Evolutionary conservation across 2,797 vertebrate species (phyloP).

Genomic region (Odontamblyopus lacepedii): DNA sequence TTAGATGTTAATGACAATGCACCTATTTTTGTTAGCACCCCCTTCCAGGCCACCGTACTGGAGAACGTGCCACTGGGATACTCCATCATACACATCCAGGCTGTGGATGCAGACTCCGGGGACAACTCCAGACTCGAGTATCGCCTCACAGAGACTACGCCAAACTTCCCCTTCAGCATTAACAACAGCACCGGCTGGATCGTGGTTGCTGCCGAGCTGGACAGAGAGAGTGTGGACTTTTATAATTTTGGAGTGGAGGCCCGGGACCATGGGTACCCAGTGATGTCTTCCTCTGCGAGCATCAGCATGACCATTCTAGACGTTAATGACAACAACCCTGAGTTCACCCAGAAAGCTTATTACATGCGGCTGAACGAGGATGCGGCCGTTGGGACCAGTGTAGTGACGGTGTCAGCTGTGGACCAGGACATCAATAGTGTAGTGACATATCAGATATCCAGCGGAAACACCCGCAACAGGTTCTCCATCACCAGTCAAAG

Average conservation of each 20-base stretch:
- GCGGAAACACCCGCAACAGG: conserved; percentile 93
- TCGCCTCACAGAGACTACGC: conserved; percentile 79
- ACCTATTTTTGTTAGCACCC: conserved; percentile 95
- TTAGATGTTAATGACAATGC: conserved; percentile 93
- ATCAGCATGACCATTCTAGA: conserved; percentile 92
- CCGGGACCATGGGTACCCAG: conserved; percentile 85
- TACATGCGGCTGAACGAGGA: conserved; percentile 92
- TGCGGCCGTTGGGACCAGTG: conserved; percentile 89
- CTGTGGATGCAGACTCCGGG: conserved; percentile 91
- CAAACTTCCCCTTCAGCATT: conserved; percentile 87
- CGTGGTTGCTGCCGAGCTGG: conserved; percentile 86
- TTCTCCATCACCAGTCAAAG: conserved; percentile 98
- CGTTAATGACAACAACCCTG: conserved; percentile 95
- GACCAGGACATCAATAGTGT: conserved; percentile 93
- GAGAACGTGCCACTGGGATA: conserved; percentile 93
- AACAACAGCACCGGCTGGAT: conserved; percentile 96
- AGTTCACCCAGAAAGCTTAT: conserved; percentile 90
- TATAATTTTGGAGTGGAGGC: conserved; percentile 93
- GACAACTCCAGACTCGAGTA: conserved; percentile 91
- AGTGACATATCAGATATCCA: conserved; percentile 96
- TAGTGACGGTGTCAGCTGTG: conserved; percentile 90
- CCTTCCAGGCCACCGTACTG: conserved; percentile 92
- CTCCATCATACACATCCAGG: conserved; percentile 92
- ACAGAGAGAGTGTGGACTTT: conserved; percentile 90
- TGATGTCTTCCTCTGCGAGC: conserved; percentile 89